Base-by-base conservation (phyloP, 2,888 invertebrate genomes). In the Phytoseiulus persimilis region DNA sequence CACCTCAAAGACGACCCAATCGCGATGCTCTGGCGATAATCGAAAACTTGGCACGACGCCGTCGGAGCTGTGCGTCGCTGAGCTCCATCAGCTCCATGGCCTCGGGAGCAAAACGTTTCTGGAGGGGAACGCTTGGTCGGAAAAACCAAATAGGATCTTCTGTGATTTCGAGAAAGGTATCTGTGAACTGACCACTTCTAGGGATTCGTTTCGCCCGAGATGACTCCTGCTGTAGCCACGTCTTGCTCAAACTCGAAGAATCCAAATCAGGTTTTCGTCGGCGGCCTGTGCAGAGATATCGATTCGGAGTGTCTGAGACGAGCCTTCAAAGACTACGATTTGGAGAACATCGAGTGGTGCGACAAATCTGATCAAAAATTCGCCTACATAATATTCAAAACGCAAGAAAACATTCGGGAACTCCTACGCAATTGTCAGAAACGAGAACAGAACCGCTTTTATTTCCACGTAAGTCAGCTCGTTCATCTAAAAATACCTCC, bases 261-360 rank as follows among this genome's bases (percentile, higher is more conserved):
- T 39, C 9, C 39, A 23, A 65, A 28, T 28, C 18, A 87, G 87
- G 87, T 87, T 33, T 87, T 87, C 33, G 87, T 87, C n/a, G 87
- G 87, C 32, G 87, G 87, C 23, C 87, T 87, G 87, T 39, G 87
- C 87, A 28, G 87, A n/a, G 87, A 87, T 33, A 87, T 33, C 31
- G 87, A 87, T 33, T 87, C 87, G 0, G 39, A 45, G 5, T 87
- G 87, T 23, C 87, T 87, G 28, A 33, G 32, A 11, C 28, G 45
- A 31, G 87, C 87, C 3, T 87, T 87, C 33, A 33, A 87, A 23
- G 23, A 33, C 28, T 87, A 32, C 33, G 14, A 45, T 11, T 33
- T 87, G 45, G 87, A 87, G n/a, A 33, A 45, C 28, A 33, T 87
- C 87, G 87, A 87, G 39, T 87, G 87, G 87, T 87, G 45, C 33